These are phyloP conservation scores for Drosophila demipolita DNA, from an alignment of 2,888 invertebrate genomes.

Conservation along the genomic window DNA sequence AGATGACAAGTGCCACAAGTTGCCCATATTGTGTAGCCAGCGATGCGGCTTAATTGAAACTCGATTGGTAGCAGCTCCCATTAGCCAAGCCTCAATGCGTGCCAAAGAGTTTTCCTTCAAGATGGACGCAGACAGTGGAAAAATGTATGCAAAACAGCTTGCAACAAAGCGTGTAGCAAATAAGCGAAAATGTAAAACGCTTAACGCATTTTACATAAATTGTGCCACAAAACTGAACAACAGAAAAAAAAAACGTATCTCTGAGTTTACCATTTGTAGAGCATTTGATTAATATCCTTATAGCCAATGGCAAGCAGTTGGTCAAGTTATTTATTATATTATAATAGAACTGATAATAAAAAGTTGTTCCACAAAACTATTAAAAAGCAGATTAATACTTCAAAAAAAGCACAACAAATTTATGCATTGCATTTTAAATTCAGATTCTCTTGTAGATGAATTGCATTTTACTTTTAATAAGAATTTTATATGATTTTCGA, in stretches of 20 bases:
- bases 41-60: conserved; percentile 58
- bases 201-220: conserved; percentile 52
- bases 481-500: neutral
- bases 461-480: neutral
- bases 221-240: conserved; percentile 13
- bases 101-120: conserved; percentile 1
- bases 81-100: conserved; percentile 32
- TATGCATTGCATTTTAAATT: neutral
- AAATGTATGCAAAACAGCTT: conserved; percentile 59
- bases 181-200: conserved; percentile 41
- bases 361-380: neutral
- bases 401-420: too few relatives aligned
- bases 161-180: conserved; percentile 65
- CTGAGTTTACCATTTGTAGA: conserved; percentile 1
- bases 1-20: conserved; percentile 26
- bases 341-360: too few relatives aligned
- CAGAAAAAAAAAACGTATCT: neutral
- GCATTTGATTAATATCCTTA: neutral
- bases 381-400: neutral
- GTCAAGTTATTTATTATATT: too few relatives aligned
- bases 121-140: conserved; percentile 16
- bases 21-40: conserved; percentile 39
- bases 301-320: conserved; percentile 6
- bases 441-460: too few relatives aligned
- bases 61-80: conserved; percentile 44